Evolutionary conservation across 1,140 invertebrate genomes (phyloP), one percentile per base, ranked within the genome.

Genomic region (Telenomus remus): DNA sequence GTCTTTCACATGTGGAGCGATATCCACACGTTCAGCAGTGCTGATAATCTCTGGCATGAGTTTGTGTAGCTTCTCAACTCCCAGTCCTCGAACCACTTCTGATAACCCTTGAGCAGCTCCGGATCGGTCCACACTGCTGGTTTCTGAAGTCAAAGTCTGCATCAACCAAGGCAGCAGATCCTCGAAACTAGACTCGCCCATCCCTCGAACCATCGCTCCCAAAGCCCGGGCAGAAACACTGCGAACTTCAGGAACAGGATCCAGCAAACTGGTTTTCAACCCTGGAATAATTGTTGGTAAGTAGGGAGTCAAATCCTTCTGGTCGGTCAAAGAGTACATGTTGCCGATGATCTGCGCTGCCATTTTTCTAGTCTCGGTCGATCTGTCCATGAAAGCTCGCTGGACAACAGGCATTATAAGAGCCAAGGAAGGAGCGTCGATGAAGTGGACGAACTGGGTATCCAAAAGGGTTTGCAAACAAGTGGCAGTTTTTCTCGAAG

Each of bases 381-480:
- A 97, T 53, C 98, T 91, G 89, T 99, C 97, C 88, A 97, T 94
- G 86, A 99, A 99, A 6, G 98, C 98, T 76, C 98, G 89, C 86
- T 98, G 95, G 13, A 99, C 96, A 0, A 99, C 97, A 0, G 98
- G 98, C 98, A 99, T 99, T 72, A 99, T 99, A 11, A 99, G 89
- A 63, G 98, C 98, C 4, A 99, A 90, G 0, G 98, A 99, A 0
- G 98, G 97, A 4, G 98, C 96, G 88, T 99, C 98, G 78, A 99
- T 99, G 85, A 99, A 98, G 89, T 99, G 98, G 43, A 99, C 97
- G 89, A 99, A 99, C 86, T 99, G 96, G 0, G 97, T 99, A 82
- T 99, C 96, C 11, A 99, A 87, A 16, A 99, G 89, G 1, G 95
- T 97, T 83, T 97, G 95, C 1, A 99, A 88, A 87, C 96, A 98